These are phyloP conservation scores for Orius insidiosus DNA, from an alignment of 1,140 invertebrate species.

Conservation along the genomic window DNA sequence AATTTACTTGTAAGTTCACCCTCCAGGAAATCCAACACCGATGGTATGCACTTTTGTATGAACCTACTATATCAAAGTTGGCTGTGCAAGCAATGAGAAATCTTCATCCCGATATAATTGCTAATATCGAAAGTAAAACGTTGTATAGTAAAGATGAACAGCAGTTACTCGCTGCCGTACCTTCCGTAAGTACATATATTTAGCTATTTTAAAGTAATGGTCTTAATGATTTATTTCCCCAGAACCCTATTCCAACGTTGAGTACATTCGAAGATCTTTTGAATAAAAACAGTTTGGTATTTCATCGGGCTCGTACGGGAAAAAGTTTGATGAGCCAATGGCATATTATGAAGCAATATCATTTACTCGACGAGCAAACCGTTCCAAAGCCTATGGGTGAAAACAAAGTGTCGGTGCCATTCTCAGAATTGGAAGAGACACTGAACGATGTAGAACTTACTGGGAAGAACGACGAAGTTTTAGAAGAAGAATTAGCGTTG, in stretches of 20 bases:
- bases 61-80: conserved; percentile 68
- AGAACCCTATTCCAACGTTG: conserved; percentile 43
- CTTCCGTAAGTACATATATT: conserved; percentile 54
- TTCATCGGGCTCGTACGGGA: conserved; percentile 72
- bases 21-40: conserved; percentile 84
- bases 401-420: conserved; percentile 26
- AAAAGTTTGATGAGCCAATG: conserved; percentile 77
- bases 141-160: conserved; percentile 83
- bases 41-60: conserved; percentile 90
- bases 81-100: conserved; percentile 84
- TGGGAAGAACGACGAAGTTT: conserved; percentile 57
- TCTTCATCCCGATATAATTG: conserved; percentile 77
- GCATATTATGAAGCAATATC: conserved; percentile 85
- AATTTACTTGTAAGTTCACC: conserved; percentile 91
- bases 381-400: conserved; percentile 32
- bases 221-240: conserved; percentile 14
- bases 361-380: conserved; percentile 76
- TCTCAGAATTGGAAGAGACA: conserved; percentile 83
- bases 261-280: conserved; percentile 77
- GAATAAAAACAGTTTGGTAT: conserved; percentile 63
- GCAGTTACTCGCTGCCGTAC: conserved; percentile 60
- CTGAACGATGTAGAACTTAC: conserved; percentile 67
- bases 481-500: conserved; percentile 47
- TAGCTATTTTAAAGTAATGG: neutral
- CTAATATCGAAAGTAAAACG: conserved; percentile 70